Conservation (phyloP, 2,113 vertebrate species). For the Paraplagusia blochii region DNA sequence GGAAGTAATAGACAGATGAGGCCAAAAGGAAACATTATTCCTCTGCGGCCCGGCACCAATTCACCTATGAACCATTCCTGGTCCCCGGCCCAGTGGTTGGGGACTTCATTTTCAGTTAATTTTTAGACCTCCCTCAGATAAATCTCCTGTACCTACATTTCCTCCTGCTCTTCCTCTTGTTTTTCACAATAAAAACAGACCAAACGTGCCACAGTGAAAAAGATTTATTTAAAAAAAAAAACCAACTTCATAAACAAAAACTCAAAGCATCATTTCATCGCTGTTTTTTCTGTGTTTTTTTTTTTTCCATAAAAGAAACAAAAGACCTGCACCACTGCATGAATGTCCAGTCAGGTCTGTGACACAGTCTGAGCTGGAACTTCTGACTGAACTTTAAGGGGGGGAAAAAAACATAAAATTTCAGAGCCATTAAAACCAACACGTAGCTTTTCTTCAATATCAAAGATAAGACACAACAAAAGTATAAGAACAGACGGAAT, state of each 20-base stretch:
- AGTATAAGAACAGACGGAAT: slow-evolving; percentile 24
- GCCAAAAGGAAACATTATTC: no score
- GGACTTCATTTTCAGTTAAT: no score
- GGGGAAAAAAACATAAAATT: no score
- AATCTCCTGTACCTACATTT: no score
- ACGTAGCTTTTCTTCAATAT: slow-evolving; percentile 22
- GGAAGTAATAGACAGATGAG: no score
- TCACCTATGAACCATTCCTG: no score
- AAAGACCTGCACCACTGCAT: slow-evolving; percentile 48
- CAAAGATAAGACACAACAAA: slow-evolving; percentile 19
- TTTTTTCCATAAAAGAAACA: slow-evolving; percentile 24
- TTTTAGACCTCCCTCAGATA: no score
- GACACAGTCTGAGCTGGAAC: no score
- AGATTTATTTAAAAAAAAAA: slow-evolving; percentile 55
- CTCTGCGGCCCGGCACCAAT: no score
- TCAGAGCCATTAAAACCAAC: slow-evolving; percentile 24
- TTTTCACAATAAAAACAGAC: slow-evolving; percentile 2
- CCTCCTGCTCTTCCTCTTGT: background rate
- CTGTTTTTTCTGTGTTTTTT: slow-evolving; percentile 10
- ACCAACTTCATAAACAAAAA: slow-evolving; percentile 45
- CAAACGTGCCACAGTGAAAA: slow-evolving; percentile 27
- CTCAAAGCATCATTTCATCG: slow-evolving; percentile 48
- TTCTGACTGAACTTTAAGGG: no score
- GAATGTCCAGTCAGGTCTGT: slow-evolving; percentile 10
- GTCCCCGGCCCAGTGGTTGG: no score